Base-by-base conservation (phyloP, 64 coral and sea anemone species). In the Dendronephthya gigantea region DNA sequence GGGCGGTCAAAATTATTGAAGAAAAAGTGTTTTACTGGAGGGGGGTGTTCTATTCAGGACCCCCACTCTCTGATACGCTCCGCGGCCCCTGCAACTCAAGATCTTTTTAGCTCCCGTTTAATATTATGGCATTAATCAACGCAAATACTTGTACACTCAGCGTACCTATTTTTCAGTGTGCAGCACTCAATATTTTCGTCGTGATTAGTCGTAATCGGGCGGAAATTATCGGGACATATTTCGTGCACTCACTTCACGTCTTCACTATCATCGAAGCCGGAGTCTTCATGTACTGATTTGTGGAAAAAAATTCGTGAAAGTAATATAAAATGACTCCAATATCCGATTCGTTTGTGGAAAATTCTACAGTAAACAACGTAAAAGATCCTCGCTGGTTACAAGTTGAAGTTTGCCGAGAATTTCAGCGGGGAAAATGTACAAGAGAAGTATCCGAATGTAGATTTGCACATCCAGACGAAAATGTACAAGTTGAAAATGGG, bases 351-450 rank as follows among this genome's bases (percentile, higher is more conserved):
- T 79, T 79, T 2, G 29, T 35, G 1, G 72, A 79, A 34, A 79
- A 79, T 79, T 29, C 15, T 79, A 9, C 28, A 34, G 36, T 39
- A 34, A 79, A 34, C 15, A 34, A 34, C 15, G 30, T 35, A 2
- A 98, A 98, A 85, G 95, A 98, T 88, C 92, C 95, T 83, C 85
- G 95, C 39, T 98, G 95, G 95, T 90, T 98, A 52, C 95, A 93
- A 83, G 95, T 98, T 37, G 95, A 98, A 83, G 89, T 98, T 93
- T 98, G 95, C 83, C 92, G 95, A 13, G 95, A 98, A 86, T 98
- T 93, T 90, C 95, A 98, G 83, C 90, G 95, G 82, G 95, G 95
- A 88, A 98, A 93, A 50, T 98, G 95, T 88, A 91, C 95, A 19
- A 87, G 95, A 38, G 91, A 82, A 85, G 95, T 93, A 74, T 90